Evolutionary conservation across 2,888 invertebrate genomes (phyloP).

Genomic region (Parascotia fuliginaria): DNA sequence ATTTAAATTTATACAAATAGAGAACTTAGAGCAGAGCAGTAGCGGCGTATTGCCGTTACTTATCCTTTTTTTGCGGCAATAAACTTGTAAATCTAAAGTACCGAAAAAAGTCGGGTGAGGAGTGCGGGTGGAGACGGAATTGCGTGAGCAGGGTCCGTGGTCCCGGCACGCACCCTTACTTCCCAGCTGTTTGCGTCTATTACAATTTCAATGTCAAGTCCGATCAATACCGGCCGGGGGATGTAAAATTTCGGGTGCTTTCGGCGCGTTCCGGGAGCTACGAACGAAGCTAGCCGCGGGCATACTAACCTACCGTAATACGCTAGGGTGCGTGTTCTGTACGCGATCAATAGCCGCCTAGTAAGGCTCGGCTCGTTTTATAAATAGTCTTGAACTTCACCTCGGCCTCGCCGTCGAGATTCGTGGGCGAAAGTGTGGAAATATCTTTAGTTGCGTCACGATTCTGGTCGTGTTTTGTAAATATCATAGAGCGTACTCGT

Average conservation of each 20-base stretch:
- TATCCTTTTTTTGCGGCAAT: slow-evolving; percentile 20
- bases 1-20: slow-evolving; percentile 54
- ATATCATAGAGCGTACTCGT: slow-evolving; percentile 27
- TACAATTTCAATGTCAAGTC: slow-evolving; percentile 85
- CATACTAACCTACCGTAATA: slow-evolving; percentile 86
- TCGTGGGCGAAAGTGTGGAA: slow-evolving; percentile 74
- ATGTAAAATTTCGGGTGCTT: slow-evolving; percentile 81
- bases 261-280: slow-evolving; percentile 80
- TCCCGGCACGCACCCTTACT: slow-evolving; percentile 72
- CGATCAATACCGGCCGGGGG: slow-evolving; percentile 84
- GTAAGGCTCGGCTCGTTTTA: slow-evolving; percentile 77
- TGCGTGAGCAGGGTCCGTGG: slow-evolving; percentile 58
- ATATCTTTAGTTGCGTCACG: slow-evolving; percentile 61
- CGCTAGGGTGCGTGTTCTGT: slow-evolving; percentile 75
- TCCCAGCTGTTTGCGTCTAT: slow-evolving; percentile 83
- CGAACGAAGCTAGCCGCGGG: slow-evolving; percentile 65
- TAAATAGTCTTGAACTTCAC: slow-evolving; percentile 85
- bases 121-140: slow-evolving; percentile 50
- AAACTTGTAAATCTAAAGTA: slow-evolving; percentile 34
- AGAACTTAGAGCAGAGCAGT: slow-evolving; percentile 13
- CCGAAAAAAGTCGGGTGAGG: slow-evolving; percentile 28
- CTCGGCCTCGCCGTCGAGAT: slow-evolving; percentile 64
- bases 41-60: background rate
- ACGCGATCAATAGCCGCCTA: slow-evolving; percentile 79
- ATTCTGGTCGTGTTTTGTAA: slow-evolving; percentile 35